Base-by-base conservation (phyloP, 2,113 vertebrate species). In the Cygnus buccinator region DNA sequence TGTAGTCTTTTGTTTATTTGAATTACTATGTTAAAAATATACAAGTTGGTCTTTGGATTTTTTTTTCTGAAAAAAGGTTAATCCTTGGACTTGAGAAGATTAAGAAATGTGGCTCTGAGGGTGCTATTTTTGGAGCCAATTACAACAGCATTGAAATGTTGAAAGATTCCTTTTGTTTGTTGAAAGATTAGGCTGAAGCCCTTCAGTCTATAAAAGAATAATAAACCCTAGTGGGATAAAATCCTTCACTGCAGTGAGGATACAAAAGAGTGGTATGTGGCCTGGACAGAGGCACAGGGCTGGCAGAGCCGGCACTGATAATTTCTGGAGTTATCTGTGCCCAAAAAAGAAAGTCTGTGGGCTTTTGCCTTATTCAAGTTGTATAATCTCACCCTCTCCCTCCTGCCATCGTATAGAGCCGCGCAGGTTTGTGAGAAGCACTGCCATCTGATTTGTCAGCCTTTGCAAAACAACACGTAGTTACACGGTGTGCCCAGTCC, bases 101-200 rank as follows among this genome's bases (percentile, higher is more conserved):
- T 93, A 87, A 95, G 89, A 95, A 95, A 96, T 85, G 81, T 95
- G 78, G 71, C 81, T 97, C 81, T 94, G 93, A 96, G 87, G 58
- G 82, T 91, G 74, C 87, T 96, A 91, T 94, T 96, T 96, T 95
- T 95, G 93, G 93, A 95, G 77, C 93, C 94, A 93, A 92, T 95
- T 94, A 92, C 90, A 96, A 96, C 93, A 96, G 80, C 92, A 94
- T 18, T 77, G 83, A 96, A 93, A 94, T 95, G 94, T 85, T 93
- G 94, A 95, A 95, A 90, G 93, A 96, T 94, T 94, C 73, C 79
- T 94, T 95, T 96, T 96, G 93, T 96, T 95, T 97, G 85, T 97
- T 95, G 93, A 97, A 96, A 96, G 92, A 96, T 96, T 89, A 96
- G 83, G 90, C 73, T 94, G 92, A 94, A 93, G 44, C 76, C 76